Evolutionary conservation across 2,797 vertebrate species (phyloP).

Genomic region (Pampus argenteus): DNA sequence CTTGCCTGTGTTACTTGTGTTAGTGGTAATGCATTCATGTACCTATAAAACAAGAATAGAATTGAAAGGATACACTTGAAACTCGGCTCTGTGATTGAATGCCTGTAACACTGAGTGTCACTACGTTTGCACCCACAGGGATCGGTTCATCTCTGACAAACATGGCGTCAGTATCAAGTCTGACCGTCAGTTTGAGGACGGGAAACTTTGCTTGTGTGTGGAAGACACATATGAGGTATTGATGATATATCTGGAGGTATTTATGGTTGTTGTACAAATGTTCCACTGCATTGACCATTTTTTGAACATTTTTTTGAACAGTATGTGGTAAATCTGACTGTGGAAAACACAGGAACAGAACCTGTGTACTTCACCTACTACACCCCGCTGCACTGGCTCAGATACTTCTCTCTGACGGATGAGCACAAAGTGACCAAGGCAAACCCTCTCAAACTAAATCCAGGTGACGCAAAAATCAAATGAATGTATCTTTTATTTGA

Average conservation of each 20-base stretch:
- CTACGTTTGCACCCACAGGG: constrained; percentile 70
- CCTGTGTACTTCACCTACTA: constrained; percentile 83
- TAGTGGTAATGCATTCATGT: neutral
- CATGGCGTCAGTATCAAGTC: constrained; percentile 83
- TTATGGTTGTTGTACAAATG: neutral
- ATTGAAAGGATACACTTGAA: no score
- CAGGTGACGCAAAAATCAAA: constrained; percentile 78
- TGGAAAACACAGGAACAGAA: constrained; percentile 83
- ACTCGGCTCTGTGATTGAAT: no score
- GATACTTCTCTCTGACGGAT: constrained; percentile 78
- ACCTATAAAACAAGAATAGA: no score
- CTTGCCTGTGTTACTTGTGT: neutral
- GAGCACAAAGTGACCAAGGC: constrained; percentile 66
- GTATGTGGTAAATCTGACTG: constrained; percentile 60
- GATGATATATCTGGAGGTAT: neutral
- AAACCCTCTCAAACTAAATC: constrained; percentile 76
- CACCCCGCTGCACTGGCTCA: constrained; percentile 61
- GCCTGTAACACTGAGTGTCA: neutral
- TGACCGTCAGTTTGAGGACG: constrained; percentile 37
- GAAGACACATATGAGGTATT: constrained; percentile 52
- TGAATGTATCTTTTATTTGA: neutral
- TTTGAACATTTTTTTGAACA: neutral
- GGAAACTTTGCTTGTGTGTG: constrained; percentile 74
- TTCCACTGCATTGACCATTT: neutral
- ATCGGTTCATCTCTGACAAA: constrained; percentile 82